Conservation (phyloP, 2,888 invertebrate genomes). For the Microdon myrmicae region DNA sequence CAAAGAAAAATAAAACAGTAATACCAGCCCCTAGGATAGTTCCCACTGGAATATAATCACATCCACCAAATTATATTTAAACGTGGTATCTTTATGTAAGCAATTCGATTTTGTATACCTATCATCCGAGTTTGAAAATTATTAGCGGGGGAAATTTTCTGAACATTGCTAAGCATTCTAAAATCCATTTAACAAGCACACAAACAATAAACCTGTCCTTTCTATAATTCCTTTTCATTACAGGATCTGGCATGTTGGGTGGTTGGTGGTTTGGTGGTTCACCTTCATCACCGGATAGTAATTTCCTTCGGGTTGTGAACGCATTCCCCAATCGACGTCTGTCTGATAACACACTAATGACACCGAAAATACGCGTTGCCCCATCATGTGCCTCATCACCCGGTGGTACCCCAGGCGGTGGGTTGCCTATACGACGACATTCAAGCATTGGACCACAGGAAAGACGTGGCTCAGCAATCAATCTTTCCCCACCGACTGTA, state of each 20-base stretch:
- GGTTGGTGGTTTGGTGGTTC: conserved; percentile 88
- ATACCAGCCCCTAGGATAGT: too few relatives aligned
- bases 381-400: conserved; percentile 89
- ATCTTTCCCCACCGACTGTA: conserved; percentile 90
- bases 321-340: conserved; percentile 87
- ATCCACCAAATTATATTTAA: too few relatives aligned
- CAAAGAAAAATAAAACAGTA: too few relatives aligned
- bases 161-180: conserved; percentile 17
- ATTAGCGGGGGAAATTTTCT: conserved; percentile 8
- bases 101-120: too few relatives aligned
- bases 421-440: conserved; percentile 86
- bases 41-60: too few relatives aligned
- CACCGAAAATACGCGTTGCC: conserved; percentile 87
- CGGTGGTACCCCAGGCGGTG: conserved; percentile 76
- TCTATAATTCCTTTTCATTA: conserved; percentile 55
- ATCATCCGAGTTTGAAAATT: conserved; percentile 13
- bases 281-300: conserved; percentile 84
- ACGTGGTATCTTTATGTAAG: too few relatives aligned
- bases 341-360: conserved; percentile 92
- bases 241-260: conserved; percentile 74
- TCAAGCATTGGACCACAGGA: conserved; percentile 93
- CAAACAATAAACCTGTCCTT: conserved; percentile 52
- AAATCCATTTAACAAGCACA: conserved; percentile 15
- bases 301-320: conserved; percentile 85
- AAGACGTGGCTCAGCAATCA: conserved; percentile 83